These are phyloP conservation scores for Pionites leucogaster DNA, from an alignment of 2,113 vertebrate species.

Conservation along the genomic window DNA sequence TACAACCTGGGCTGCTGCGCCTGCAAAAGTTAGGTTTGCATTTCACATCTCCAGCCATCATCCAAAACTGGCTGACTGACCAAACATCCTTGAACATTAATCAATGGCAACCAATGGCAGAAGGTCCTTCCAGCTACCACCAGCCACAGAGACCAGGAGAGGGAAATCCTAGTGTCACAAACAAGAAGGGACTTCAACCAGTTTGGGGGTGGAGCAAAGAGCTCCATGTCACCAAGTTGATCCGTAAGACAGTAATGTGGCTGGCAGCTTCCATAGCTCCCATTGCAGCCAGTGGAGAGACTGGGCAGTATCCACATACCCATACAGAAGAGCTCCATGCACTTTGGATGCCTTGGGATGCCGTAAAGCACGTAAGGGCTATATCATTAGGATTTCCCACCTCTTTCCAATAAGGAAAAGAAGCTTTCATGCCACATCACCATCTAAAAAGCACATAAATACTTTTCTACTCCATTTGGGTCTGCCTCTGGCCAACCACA, in stretches of 20 bases:
- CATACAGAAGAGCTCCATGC: neutral
- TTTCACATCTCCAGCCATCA: neutral
- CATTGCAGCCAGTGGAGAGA: neutral
- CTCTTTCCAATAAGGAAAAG: neutral
- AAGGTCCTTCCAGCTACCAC: neutral
- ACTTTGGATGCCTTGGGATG: neutral
- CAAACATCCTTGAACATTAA: neutral
- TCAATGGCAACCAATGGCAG: neutral
- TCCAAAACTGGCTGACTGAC: neutral
- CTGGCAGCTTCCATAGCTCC: neutral
- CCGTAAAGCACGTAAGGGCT: neutral
- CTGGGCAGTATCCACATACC: neutral
- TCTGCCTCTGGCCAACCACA: neutral
- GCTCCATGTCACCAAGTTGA: neutral
- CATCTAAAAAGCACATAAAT: neutral
- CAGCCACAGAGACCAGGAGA: neutral
- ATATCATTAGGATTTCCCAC: fast-evolving
- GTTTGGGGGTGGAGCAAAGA: neutral
- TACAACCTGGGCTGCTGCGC: neutral
- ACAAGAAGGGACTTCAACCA: neutral
- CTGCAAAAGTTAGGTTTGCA: neutral
- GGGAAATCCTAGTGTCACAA: neutral
- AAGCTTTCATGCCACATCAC: neutral
- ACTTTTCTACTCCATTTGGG: neutral
- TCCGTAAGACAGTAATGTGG: neutral